Conservation (phyloP, 2,113 vertebrate genomes). For the Oreocharis arfaki region DNA sequence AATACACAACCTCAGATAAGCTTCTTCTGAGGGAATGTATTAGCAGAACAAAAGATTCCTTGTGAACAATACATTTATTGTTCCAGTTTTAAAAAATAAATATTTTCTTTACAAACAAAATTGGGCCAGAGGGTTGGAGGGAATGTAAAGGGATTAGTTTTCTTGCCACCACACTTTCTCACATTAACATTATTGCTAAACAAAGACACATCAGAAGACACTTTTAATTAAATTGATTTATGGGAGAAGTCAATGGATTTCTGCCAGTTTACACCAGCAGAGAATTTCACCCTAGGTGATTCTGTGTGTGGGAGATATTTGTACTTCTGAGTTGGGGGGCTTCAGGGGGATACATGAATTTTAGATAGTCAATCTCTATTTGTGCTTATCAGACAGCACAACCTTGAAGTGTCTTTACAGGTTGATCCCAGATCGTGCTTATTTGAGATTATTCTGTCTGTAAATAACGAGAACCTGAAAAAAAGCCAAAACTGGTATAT, state of each 20-base stretch:
- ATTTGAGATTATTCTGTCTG: not conserved
- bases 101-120: not conserved
- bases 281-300: constrained; percentile 23
- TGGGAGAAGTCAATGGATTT: constrained; percentile 8
- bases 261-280: constrained; percentile 34
- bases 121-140: not conserved
- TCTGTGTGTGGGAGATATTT: not conserved
- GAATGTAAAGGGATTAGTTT: not conserved
- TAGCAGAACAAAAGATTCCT: constrained; percentile 15
- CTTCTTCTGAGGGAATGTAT: not conserved
- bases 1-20: not conserved
- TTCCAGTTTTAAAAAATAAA: not conserved
- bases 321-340: not conserved
- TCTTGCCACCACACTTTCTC: constrained; percentile 31
- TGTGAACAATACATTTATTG: not conserved
- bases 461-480: not conserved
- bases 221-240: constrained; percentile 62
- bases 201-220: constrained; percentile 16
- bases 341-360: not conserved
- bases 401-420: not conserved
- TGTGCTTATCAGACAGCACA: not conserved
- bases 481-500: not conserved
- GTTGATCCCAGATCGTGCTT: not conserved
- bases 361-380: not conserved
- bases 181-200: constrained; percentile 32